These are phyloP conservation scores for Apodemus agrarius DNA, from an alignment of 2,797 vertebrate species.

Conservation along the genomic window DNA sequence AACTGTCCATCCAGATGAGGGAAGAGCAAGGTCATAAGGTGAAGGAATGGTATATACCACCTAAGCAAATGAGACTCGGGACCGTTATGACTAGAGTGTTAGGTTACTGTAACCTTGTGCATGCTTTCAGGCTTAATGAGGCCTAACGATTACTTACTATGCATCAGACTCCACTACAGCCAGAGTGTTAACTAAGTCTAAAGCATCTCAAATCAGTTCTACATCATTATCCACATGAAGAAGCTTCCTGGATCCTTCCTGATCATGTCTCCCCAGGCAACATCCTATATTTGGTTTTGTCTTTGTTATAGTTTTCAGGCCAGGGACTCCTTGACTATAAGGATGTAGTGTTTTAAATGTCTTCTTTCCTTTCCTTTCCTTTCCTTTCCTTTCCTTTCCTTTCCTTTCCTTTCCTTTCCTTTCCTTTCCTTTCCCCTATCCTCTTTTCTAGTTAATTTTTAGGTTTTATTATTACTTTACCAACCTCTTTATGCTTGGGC, in stretches of 20 bases:
- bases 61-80: background rate
- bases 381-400: background rate
- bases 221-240: background rate
- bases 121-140: background rate
- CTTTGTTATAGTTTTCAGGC: background rate
- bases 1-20: background rate
- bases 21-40: background rate
- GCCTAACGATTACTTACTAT: background rate
- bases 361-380: background rate
- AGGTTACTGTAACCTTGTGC: background rate
- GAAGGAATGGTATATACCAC: background rate
- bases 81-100: background rate
- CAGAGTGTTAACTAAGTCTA: background rate
- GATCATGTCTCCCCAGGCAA: background rate
- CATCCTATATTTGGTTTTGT: background rate
- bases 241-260: background rate
- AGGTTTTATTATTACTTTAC: background rate
- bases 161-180: background rate
- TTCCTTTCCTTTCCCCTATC: background rate
- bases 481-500: background rate
- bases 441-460: conserved; percentile 22
- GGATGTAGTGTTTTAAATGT: background rate
- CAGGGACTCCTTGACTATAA: conserved; percentile 11
- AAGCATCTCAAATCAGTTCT: background rate
- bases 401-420: background rate